Evolutionary conservation across 2,888 invertebrate genomes (phyloP).

Genomic region (Rhopalosiphum nymphaeae): DNA sequence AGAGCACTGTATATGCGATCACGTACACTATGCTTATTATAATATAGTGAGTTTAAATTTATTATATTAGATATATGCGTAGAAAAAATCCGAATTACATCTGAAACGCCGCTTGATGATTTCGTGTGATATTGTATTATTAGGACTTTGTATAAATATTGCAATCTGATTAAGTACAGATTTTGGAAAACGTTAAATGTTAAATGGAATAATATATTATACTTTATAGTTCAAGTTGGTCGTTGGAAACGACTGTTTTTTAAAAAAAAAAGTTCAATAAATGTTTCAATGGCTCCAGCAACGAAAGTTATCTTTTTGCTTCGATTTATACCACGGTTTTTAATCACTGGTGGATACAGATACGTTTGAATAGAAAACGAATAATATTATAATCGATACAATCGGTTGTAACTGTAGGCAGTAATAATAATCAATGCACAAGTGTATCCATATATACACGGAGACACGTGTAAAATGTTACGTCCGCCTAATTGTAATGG

Average conservation of each 20-base stretch:
- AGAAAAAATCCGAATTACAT: not conserved
- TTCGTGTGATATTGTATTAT: not conserved
- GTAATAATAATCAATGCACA: not conserved
- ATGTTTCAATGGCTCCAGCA: not conserved
- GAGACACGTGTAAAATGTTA: not conserved
- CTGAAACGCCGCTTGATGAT: not conserved
- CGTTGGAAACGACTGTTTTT: not conserved
- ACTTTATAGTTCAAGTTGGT: not conserved
- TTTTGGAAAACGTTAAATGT: not conserved
- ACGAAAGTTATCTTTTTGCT: not conserved
- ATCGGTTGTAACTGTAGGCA: not conserved
- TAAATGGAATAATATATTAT: not conserved
- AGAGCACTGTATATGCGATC: not conserved
- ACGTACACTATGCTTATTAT: not conserved
- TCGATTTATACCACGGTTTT: not conserved
- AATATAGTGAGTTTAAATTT: not conserved
- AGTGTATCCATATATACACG: not conserved
- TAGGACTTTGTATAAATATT: not conserved
- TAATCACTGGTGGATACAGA: not conserved
- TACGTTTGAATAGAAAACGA: too few species aligned
- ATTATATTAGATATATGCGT: not conserved
- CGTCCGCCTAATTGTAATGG: slow-evolving; percentile 17
- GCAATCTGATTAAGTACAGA: not conserved
- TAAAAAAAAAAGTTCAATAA: not conserved
- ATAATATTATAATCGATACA: not conserved